Base-by-base conservation (phyloP, 2,797 vertebrate species). In the Smutsia temminckii region DNA sequence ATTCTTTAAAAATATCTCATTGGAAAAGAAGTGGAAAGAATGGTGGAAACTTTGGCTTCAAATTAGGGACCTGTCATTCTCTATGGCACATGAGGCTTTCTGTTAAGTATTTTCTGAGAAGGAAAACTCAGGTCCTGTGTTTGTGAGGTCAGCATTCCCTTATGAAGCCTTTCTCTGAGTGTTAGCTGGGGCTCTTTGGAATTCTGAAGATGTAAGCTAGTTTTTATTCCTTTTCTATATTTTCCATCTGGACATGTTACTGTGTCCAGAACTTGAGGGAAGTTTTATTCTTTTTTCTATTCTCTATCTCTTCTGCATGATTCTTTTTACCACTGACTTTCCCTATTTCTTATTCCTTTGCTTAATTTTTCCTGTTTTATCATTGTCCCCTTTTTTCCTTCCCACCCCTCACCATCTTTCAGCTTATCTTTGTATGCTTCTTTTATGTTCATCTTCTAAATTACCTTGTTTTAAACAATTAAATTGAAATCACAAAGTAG, bases 211-310 rank as follows among this genome's bases (percentile, higher is more conserved):
- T 51, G n/a, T 85, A 86, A 91, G 17, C 49, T 49, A 14, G 21
- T 59, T 86, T 84, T 68, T 68, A 59, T 91, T 81, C 13, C 8
- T 91, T 91, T 69, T 59, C 69, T 89, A 63, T 83, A 23, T 88
- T 71, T 79, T 84, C 78, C 55, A 53, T 42, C 87, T 88, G 42
- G 8, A 16, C 20, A 32, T 46, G 3, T 75, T 25, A 77, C 21
- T 55, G 16, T 68, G 53, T 46, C 18, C 42, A 83, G 21, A 77
- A 83, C 13, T 46, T 92, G 78, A 84, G 29, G 12, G 53, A 27
- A 63, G 1, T 55, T 71, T 89, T 34, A 71, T 91, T 86, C 27
- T 66, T 83, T 83, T 75, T 77, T 29, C 34, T 72, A 78, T 69
- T 68, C 13, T 72, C 29, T 69, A 79, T 64, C 21, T n/a, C 8